Evolutionary conservation across 2,113 vertebrate genomes (phyloP).

Genomic region (Ochotona curzoniae): DNA sequence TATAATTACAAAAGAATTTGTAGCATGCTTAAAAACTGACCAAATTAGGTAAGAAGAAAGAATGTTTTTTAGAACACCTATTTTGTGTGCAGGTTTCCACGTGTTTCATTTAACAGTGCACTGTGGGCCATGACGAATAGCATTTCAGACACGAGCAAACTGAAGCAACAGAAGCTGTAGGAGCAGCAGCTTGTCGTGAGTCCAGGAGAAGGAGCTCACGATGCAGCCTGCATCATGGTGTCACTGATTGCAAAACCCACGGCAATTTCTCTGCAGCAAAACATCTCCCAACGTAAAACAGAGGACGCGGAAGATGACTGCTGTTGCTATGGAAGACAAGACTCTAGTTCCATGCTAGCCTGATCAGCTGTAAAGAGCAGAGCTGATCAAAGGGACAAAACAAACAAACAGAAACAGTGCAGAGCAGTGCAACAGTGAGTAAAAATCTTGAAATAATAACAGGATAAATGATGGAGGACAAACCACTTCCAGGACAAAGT

Average conservation of each 20-base stretch:
- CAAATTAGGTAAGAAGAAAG: not conserved
- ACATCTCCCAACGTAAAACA: accelerated
- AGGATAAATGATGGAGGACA: not conserved
- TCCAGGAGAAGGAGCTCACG: not conserved
- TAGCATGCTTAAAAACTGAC: not conserved
- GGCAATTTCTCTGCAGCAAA: not conserved
- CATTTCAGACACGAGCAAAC: not conserved
- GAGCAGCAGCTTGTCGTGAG: no score
- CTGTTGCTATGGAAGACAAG: not conserved
- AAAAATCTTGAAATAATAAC: conserved; percentile 10
- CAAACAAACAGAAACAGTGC: not conserved
- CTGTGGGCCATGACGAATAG: not conserved
- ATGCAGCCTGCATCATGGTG: not conserved
- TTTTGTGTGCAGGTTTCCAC: not conserved
- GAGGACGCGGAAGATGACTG: not conserved
- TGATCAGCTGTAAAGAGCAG: not conserved
- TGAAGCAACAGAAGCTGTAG: not conserved
- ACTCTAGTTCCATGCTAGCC: not conserved
- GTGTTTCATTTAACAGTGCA: not conserved
- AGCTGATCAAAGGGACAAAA: not conserved
- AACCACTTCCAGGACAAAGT: not conserved
- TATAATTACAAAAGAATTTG: not conserved
- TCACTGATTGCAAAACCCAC: not conserved
- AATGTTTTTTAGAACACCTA: not conserved
- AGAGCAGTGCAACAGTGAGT: not conserved